phyloP scores from a whole-genome alignment of 2,888 invertebrate genomes.

The Seira ritae region DNA sequence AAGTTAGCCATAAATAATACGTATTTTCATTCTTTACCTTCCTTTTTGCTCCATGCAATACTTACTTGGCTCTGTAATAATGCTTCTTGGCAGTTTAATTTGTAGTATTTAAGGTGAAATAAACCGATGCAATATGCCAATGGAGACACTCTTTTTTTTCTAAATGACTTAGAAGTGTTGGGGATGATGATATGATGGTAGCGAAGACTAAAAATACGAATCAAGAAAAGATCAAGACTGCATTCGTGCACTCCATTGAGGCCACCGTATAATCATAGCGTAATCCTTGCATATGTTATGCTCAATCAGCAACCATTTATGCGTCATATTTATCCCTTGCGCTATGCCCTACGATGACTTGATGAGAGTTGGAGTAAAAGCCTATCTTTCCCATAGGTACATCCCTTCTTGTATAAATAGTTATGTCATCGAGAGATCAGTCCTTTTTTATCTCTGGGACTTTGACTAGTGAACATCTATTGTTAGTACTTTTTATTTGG shows the following conservation, averaged over 20 bases:
- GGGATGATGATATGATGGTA: not conserved
- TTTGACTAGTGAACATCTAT: constrained; percentile 4
- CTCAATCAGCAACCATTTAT: constrained; percentile 18
- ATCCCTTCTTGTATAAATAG: constrained; percentile 11
- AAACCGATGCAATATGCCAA: too few relatives aligned
- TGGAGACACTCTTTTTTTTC: too few relatives aligned
- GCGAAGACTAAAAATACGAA: not conserved
- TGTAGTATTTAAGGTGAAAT: too few relatives aligned
- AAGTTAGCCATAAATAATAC: too few relatives aligned
- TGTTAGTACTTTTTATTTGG: not conserved
- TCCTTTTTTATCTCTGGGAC: constrained; percentile 36
- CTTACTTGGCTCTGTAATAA: too few relatives aligned
- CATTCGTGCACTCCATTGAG: constrained; percentile 16
- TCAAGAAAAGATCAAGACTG: constrained; percentile 16
- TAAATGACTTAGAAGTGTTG: not conserved
- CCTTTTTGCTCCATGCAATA: too few relatives aligned
- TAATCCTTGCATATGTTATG: constrained; percentile 4
- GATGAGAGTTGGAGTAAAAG: not conserved
- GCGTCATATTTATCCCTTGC: not conserved
- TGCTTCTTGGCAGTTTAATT: too few relatives aligned
- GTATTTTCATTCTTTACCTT: too few relatives aligned
- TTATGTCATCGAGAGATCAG: constrained; percentile 30
- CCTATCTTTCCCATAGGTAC: not conserved
- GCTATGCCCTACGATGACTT: not conserved
- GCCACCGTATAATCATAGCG: constrained; percentile 1